Percentiles rank a stretch among this genome's conserved stretches.
phyloP scores from a whole-genome alignment of 2,797 vertebrate genomes.

The Glossophaga mutica region DNA sequence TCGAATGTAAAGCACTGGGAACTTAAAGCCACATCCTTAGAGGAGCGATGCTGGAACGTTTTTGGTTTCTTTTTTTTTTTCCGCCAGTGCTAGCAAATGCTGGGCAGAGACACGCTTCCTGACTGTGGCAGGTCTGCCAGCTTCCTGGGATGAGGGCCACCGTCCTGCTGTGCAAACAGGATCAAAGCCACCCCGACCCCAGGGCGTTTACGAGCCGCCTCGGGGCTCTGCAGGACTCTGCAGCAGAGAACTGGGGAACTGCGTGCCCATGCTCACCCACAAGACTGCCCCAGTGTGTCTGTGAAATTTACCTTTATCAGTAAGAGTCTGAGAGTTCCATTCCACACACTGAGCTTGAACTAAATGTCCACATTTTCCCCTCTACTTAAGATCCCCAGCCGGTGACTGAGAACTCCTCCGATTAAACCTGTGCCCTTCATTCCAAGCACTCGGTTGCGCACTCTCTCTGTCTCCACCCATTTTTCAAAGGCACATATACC shows the following conservation, averaged over 20 bases:
- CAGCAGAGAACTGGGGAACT: not conserved
- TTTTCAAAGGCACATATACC: slow-evolving; percentile 3
- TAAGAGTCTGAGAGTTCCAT: not conserved
- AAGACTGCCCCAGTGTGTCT: not conserved
- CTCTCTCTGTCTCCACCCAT: not conserved
- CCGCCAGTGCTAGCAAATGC: not conserved
- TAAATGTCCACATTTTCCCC: not conserved
- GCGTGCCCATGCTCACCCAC: no score
- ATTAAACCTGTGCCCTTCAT: not conserved
- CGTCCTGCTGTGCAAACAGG: not conserved
- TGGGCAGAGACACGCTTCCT: accelerated
- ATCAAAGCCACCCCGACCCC: not conserved
- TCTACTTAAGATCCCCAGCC: not conserved
- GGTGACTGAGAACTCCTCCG: not conserved
- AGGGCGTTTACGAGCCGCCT: not conserved
- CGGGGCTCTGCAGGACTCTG: not conserved
- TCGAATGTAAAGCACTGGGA: not conserved
- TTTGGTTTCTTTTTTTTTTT: not conserved
- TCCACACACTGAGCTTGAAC: not conserved
- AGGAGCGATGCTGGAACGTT: not conserved
- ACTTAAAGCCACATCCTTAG: not conserved
- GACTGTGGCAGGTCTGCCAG: not conserved
- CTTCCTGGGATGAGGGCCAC: not conserved
- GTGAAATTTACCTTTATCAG: not conserved
- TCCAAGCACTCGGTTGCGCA: not conserved